Conservation (phyloP, 2,113 vertebrate species). For the Protomyctophum bolini region DNA sequence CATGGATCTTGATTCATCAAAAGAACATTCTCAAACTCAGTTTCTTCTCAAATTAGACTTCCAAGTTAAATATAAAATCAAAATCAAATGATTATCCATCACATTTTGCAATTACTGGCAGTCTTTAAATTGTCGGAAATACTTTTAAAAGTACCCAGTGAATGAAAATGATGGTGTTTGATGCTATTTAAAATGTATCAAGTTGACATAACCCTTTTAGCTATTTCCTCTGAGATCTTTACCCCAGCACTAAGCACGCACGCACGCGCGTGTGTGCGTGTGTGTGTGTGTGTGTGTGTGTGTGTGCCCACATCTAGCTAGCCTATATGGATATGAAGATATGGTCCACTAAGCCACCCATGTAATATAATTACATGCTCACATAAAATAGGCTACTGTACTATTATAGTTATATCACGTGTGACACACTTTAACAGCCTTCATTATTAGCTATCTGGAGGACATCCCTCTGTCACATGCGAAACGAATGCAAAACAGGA, state of each 20-base stretch:
- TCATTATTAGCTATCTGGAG: neutral
- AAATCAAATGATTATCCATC: neutral
- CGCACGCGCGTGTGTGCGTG: no score
- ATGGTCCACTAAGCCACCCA: neutral
- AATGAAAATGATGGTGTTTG: no score
- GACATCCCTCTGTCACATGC: neutral
- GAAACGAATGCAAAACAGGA: neutral
- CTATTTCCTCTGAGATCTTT: no score
- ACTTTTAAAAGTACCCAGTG: no score
- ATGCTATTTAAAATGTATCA: neutral
- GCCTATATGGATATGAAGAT: neutral
- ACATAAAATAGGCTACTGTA: neutral
- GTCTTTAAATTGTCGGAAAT: neutral
- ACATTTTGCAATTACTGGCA: neutral
- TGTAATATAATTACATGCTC: neutral
- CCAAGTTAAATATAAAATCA: neutral
- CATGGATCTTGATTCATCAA: conserved; percentile 12
- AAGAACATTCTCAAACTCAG: conserved; percentile 26
- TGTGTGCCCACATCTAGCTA: no score
- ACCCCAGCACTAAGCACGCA: no score
- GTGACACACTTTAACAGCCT: neutral
- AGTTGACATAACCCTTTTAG: neutral
- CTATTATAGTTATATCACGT: neutral
- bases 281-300: no score
- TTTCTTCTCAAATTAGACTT: neutral